phyloP scores from a whole-genome alignment of 2,888 invertebrate genomes.

The Epirrhoe tristata region DNA sequence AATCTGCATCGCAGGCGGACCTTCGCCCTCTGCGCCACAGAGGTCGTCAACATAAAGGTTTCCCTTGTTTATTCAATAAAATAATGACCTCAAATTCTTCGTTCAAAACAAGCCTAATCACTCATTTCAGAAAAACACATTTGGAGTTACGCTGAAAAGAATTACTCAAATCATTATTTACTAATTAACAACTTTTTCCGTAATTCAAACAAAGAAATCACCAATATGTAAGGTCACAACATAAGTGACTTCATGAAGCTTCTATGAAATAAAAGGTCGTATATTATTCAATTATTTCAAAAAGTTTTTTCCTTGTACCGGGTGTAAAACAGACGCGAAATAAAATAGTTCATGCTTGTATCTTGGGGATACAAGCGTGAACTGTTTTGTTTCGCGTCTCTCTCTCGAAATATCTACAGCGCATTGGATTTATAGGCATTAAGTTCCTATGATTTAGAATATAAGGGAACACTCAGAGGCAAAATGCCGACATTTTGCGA shows the following conservation, averaged over 20 bases:
- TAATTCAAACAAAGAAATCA: conserved; percentile 9
- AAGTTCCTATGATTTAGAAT: too few species aligned
- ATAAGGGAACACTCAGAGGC: too few species aligned
- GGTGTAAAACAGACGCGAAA: not conserved
- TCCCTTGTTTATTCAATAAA: too few species aligned
- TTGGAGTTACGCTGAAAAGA: not conserved
- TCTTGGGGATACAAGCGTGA: too few species aligned
- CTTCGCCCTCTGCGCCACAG: too few species aligned
- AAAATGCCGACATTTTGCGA: too few species aligned
- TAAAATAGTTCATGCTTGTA: too few species aligned
- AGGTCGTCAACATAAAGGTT: too few species aligned
- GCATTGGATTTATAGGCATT: too few species aligned
- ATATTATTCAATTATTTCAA: not conserved
- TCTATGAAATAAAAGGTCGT: conserved; percentile 14
- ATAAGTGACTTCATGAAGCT: conserved; percentile 7
- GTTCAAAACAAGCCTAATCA: not conserved
- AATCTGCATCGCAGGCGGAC: too few species aligned
- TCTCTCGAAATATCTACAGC: too few species aligned
- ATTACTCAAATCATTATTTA: not conserved
- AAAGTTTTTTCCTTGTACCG: conserved; percentile 17
- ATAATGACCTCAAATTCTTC: not conserved
- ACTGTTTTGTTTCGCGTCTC: too few species aligned
- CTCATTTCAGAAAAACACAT: not conserved
- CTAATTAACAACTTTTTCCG: not conserved
- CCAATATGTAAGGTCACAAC: conserved; percentile 1